These are phyloP conservation scores for Heteromormyrus szaboi DNA, from an alignment of 2,797 vertebrate species.

Conservation along the genomic window DNA sequence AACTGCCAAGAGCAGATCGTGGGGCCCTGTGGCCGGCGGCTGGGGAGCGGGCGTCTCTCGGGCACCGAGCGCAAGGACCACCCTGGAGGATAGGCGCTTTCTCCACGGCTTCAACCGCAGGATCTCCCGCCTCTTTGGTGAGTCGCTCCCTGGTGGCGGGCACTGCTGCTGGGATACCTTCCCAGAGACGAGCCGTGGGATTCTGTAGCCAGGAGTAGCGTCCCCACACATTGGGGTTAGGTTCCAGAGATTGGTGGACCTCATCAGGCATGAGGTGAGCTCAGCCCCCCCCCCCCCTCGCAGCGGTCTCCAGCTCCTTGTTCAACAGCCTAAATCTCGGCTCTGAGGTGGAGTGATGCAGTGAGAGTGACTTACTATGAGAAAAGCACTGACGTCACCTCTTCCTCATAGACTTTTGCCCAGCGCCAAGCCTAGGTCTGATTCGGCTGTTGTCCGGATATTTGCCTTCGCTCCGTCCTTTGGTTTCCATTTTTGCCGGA, in stretches of 20 bases:
- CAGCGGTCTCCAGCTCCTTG: conserved; percentile 28
- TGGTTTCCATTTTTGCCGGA: not conserved
- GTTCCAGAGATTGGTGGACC: conserved; percentile 27
- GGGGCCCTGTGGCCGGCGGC: conserved; percentile 35
- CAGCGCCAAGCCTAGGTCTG: not conserved
- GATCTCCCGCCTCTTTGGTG: conserved; percentile 37
- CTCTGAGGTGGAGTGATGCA: not conserved
- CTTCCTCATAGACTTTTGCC: no score
- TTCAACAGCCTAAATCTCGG: conserved; percentile 29
- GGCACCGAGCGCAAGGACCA: conserved; percentile 37
- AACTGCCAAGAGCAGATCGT: conserved; percentile 27
- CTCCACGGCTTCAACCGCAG: conserved; percentile 32
- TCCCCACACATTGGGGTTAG: not conserved
- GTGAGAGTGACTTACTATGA: conserved; percentile 17
- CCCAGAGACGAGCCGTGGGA: not conserved
- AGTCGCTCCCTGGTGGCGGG: conserved; percentile 26
- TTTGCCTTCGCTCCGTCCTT: not conserved
- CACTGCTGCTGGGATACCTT: not conserved
- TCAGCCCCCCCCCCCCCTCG: not conserved
- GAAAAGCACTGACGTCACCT: conserved; percentile 6
- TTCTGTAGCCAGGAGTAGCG: not conserved
- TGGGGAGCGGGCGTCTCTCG: not conserved
- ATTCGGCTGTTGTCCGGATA: not conserved
- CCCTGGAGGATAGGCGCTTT: conserved; percentile 21
- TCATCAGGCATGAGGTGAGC: conserved; percentile 33